A percentile compares a stretch with the other conserved stretches of the same genome.
Evolutionary conservation across 2,113 vertebrate genomes (phyloP).

Genomic region (Hyla sarda): DNA sequence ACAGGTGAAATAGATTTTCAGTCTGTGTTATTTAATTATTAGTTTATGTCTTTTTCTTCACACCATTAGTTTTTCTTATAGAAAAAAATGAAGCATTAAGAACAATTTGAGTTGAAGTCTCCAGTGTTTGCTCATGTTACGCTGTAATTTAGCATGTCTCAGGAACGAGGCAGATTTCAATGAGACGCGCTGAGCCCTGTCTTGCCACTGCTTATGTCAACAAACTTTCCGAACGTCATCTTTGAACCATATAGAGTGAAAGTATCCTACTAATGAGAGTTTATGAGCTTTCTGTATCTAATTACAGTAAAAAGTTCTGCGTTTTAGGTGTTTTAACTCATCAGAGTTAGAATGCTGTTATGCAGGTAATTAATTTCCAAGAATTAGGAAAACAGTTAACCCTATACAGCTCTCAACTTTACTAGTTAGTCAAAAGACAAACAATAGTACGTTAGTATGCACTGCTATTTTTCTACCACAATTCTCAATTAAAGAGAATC

Average conservation of each 20-base stretch:
- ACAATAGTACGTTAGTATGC: too few relatives aligned
- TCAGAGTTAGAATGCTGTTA: not conserved
- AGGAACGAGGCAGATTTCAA: slow-evolving; percentile 3
- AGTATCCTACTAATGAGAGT: slow-evolving; percentile 49
- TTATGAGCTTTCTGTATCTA: slow-evolving; percentile 33
- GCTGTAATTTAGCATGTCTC: slow-evolving; percentile 12
- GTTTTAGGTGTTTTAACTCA: slow-evolving; percentile 16
- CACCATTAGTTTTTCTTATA: slow-evolving; percentile 4
- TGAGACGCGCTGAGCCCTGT: slow-evolving; percentile 18
- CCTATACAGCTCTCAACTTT: too few relatives aligned
- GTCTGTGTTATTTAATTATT: slow-evolving; percentile 42
- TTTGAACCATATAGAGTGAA: slow-evolving; percentile 53
- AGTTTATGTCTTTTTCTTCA: slow-evolving; percentile 29
- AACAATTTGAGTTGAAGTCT: too few relatives aligned
- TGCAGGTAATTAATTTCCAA: slow-evolving; percentile 29
- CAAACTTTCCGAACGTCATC: slow-evolving; percentile 53
- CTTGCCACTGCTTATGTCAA: slow-evolving; percentile 21
- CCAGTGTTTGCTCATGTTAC: too few relatives aligned
- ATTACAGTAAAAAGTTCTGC: slow-evolving; percentile 41
- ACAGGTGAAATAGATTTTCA: slow-evolving; percentile 37
- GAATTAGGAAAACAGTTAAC: not conserved
- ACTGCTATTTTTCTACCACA: not conserved
- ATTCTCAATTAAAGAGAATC: not conserved
- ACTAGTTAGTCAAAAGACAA: not conserved
- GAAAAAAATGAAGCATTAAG: too few relatives aligned